Evolutionary conservation across 2,113 vertebrate genomes (phyloP), one percentile per base, ranked within the genome.

Genomic region (Notarius quadriscutis): DNA sequence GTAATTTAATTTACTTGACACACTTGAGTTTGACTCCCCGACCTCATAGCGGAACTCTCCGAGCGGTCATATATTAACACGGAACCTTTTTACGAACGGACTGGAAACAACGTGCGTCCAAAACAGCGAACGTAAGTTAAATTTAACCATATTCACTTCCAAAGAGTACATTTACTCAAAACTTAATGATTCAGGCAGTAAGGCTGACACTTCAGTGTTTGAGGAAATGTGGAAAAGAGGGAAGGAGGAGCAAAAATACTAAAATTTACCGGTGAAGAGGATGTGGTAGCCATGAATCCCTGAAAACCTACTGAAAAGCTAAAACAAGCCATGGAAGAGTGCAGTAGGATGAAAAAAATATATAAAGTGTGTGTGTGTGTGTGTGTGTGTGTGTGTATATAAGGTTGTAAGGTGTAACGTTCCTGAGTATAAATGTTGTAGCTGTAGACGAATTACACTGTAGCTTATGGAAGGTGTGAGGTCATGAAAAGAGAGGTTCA

Each of bases 91-190:
- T 1, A 1, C 2, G 8, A 89, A 65, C 91, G 93, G 89, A 95
- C 93, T 90, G 93, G 94, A 95, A 90, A 10, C 72, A 92, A 86
- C 91, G 92, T 93, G 91, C 1, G 6, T 80, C 12, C n/a, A 22
- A 72, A 81, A 51, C 75, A 72, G 50, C 20, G 65, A 11, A 25
- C 30, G 5, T 85, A 85, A 90, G 91, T 79, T 17, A 0, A n/a
- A 41, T 62, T 27, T 83, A 34, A 57, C 17, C 34, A 10, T 7
- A 17, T 67, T 81, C 50, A 71, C 10, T 20, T 34, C 4, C 10
- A 48, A 62, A 41, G 7, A 41, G 57, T 7, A 80, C 1, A 7
- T 53, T 17, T n/a, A 77, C 8, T 7, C 53, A 78, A 20, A 8
- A 27, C 20, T 53, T 7, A 30, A 18, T 22, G 48, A 11, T 20